Evolutionary conservation across 2,113 vertebrate genomes (phyloP).

Genomic region (Leptodactylus fuscus): DNA sequence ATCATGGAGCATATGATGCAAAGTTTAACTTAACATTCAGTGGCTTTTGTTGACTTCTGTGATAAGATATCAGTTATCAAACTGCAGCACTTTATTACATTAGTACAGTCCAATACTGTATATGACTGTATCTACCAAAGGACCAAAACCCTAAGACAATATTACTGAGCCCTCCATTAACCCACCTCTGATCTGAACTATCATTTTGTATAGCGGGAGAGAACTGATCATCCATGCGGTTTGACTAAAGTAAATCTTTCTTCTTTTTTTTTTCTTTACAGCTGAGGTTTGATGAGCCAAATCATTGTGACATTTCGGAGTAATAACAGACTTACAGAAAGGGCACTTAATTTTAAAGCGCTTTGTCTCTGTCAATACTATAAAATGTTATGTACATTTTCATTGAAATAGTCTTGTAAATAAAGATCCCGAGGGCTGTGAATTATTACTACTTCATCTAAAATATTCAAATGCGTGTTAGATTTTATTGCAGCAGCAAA

Average conservation of each 20-base stretch:
- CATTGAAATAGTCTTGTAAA: conserved; percentile 13
- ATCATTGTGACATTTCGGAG: conserved; percentile 11
- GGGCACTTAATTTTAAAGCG: not conserved
- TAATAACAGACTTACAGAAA: not conserved
- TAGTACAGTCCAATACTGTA: too few species aligned
- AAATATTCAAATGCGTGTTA: not conserved
- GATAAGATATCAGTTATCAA: too few species aligned
- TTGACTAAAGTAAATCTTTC: conserved; percentile 4
- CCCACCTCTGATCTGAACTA: not conserved
- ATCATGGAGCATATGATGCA: too few species aligned
- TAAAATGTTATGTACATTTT: conserved; percentile 19
- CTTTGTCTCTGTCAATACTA: conserved; percentile 13
- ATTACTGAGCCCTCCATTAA: too few species aligned
- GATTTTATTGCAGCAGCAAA: not conserved
- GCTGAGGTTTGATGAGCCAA: not conserved
- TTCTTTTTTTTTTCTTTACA: not conserved
- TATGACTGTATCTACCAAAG: too few species aligned
- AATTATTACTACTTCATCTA: not conserved
- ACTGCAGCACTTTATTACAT: too few species aligned
- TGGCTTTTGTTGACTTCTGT: too few species aligned
- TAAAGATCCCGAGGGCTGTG: not conserved
- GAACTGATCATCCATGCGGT: too few species aligned
- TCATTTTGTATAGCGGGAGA: not conserved
- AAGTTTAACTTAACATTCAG: too few species aligned
- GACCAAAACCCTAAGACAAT: too few species aligned